Evolutionary conservation across 2,113 vertebrate genomes (phyloP).

Genomic region (Pygoscelis antarcticus): DNA sequence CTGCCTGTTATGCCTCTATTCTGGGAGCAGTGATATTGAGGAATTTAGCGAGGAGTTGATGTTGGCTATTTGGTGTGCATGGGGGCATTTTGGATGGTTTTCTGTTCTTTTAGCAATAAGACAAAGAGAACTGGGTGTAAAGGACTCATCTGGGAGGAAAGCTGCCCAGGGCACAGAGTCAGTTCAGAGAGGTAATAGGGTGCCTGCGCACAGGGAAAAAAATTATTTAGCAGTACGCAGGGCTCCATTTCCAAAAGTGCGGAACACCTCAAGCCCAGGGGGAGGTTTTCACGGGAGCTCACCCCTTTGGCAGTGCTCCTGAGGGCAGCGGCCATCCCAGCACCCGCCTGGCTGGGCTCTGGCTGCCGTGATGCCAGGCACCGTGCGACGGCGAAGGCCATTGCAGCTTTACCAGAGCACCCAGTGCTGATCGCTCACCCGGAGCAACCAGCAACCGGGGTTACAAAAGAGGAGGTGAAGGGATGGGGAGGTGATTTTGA

Average conservation of each 20-base stretch:
- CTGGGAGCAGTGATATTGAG: not conserved
- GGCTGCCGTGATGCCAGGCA: accelerated
- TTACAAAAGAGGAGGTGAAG: not conserved
- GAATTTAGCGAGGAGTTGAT: not conserved
- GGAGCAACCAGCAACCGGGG: accelerated
- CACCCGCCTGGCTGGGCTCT: accelerated
- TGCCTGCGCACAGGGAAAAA: not conserved
- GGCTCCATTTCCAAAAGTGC: not conserved
- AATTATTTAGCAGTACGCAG: not conserved
- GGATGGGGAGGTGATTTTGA: not conserved
- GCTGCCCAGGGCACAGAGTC: not conserved
- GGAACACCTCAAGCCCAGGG: accelerated
- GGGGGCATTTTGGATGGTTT: not conserved
- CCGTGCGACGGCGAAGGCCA: accelerated
- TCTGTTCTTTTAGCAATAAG: not conserved
- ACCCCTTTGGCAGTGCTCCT: not conserved
- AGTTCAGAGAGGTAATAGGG: not conserved
- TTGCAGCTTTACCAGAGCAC: not conserved
- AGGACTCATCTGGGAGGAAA: not conserved
- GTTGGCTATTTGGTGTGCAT: not conserved
- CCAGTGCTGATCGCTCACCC: accelerated
- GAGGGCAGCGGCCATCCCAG: not conserved
- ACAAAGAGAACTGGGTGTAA: not conserved
- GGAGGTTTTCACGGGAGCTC: not conserved
- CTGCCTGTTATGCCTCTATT: not conserved